A percentile compares a stretch with the other conserved stretches of the same genome.
phyloP scores from a whole-genome alignment of 2,888 invertebrate genomes.

The Mayetiola destructor region DNA sequence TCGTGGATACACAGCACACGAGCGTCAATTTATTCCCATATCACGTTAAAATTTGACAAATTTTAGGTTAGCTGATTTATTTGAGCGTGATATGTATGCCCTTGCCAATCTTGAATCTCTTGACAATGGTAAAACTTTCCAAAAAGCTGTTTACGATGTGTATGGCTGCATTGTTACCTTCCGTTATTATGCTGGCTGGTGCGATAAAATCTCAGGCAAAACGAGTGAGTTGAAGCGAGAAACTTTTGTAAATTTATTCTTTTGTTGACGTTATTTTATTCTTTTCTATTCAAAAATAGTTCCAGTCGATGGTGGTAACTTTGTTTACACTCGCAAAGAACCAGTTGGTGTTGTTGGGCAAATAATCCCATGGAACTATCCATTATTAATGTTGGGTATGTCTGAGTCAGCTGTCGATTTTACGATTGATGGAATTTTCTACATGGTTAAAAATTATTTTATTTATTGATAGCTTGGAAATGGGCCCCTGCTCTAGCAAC shows the following conservation, averaged over 20 bases:
- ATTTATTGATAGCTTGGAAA: conserved; percentile 53
- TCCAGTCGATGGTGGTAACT: conserved; percentile 48
- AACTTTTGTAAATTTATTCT: no score
- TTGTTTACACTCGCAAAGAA: conserved; percentile 54
- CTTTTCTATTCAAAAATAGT: no score
- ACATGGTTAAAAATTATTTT: not conserved
- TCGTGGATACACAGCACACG: no score
- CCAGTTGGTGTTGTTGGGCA: conserved; percentile 67
- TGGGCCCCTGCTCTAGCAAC: conserved; percentile 48
- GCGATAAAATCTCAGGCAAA: conserved; percentile 73
- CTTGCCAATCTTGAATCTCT: conserved; percentile 62
- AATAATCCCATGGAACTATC: conserved; percentile 75
- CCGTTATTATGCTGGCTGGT: conserved; percentile 69
- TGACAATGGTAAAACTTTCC: conserved; percentile 65
- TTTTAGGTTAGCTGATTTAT: conserved; percentile 53
- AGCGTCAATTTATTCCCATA: no score
- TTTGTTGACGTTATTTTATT: no score
- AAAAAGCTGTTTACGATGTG: conserved; percentile 42
- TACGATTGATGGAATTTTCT: not conserved
- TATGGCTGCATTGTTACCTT: conserved; percentile 36
- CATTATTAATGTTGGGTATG: conserved; percentile 46
- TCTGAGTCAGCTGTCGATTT: not conserved
- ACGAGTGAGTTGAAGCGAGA: no score
- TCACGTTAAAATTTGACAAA: not conserved
- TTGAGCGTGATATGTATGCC: conserved; percentile 57